Evolutionary conservation across 2,888 invertebrate species (phyloP).

Genomic region (Phengaris arion): DNA sequence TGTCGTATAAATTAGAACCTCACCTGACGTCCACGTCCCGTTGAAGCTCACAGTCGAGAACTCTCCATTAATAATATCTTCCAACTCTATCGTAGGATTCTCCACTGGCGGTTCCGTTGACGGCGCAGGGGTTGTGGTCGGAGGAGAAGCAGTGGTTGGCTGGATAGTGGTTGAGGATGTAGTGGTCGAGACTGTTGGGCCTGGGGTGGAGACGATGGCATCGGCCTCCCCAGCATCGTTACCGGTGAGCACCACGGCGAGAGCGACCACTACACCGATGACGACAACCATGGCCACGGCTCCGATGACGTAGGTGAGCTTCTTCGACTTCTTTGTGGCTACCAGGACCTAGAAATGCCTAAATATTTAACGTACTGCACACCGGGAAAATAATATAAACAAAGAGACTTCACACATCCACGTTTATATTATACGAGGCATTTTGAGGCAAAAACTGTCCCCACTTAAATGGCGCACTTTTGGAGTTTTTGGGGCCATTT

Average conservation of each 20-base stretch:
- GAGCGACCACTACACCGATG: conserved; percentile 80
- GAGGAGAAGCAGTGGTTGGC: conserved; percentile 35
- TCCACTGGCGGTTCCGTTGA: conserved; percentile 42
- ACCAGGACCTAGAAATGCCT: conserved; percentile 78
- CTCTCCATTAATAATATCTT: conserved; percentile 85
- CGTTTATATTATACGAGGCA: too few species aligned
- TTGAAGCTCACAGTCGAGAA: conserved; percentile 85
- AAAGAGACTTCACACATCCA: too few species aligned
- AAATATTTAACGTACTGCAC: too few species aligned
- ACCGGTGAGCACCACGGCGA: conserved; percentile 78
- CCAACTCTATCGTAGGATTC: conserved; percentile 76
- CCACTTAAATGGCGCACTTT: too few species aligned
- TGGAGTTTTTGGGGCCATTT: too few species aligned
- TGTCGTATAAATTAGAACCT: conserved; percentile 29
- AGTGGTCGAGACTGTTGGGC: conserved; percentile 44
- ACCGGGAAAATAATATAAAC: too few species aligned
- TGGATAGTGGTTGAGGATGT: conserved; percentile 40
- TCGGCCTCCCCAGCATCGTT: conserved; percentile 56
- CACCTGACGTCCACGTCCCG: conserved; percentile 90
- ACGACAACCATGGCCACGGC: conserved; percentile 77
- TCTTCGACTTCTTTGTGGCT: conserved; percentile 76
- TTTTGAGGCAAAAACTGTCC: too few species aligned
- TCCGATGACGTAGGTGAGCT: conserved; percentile 77
- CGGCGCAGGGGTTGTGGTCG: conserved; percentile 33
- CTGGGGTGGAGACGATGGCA: conserved; percentile 52